A percentile compares a stretch with the other conserved stretches of the same genome.
Conservation (phyloP, 2,888 invertebrate genomes). For the Anodontia alba region DNA sequence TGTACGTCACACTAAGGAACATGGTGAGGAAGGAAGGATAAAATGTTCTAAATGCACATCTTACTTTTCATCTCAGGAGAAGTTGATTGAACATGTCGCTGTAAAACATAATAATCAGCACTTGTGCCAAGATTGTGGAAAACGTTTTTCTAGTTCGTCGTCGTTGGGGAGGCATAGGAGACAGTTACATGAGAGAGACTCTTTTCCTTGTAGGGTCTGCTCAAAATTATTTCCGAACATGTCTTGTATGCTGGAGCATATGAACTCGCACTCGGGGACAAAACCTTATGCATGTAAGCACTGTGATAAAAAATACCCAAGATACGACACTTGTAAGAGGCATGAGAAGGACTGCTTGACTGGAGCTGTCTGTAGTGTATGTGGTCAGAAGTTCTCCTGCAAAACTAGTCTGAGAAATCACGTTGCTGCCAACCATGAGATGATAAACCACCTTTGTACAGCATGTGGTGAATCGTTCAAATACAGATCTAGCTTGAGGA, state of each 20-base stretch:
- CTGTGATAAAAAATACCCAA: background rate
- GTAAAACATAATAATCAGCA: background rate
- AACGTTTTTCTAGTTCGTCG: background rate
- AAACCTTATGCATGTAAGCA: background rate
- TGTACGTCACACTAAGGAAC: background rate
- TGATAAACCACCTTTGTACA: background rate
- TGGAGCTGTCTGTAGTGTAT: background rate
- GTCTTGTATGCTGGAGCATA: background rate
- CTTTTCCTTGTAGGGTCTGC: background rate
- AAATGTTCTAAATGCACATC: background rate
- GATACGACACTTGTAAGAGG: background rate
- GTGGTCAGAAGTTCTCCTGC: background rate
- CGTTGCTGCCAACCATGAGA: background rate
- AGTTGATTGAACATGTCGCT: background rate
- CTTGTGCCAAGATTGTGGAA: background rate
- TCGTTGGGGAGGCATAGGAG: background rate
- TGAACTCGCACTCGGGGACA: background rate
- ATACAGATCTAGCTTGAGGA: background rate
- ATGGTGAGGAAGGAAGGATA: background rate
- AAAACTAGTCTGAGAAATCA: background rate
- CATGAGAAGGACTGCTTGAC: background rate
- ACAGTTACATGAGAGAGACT: background rate
- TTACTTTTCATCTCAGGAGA: background rate
- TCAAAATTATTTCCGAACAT: background rate
- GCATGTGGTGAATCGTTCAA: background rate